Percentiles rank a stretch among this genome's conserved stretches.
Evolutionary conservation across 2,113 vertebrate species (phyloP).

Genomic region (Salvelinus alpinus): DNA sequence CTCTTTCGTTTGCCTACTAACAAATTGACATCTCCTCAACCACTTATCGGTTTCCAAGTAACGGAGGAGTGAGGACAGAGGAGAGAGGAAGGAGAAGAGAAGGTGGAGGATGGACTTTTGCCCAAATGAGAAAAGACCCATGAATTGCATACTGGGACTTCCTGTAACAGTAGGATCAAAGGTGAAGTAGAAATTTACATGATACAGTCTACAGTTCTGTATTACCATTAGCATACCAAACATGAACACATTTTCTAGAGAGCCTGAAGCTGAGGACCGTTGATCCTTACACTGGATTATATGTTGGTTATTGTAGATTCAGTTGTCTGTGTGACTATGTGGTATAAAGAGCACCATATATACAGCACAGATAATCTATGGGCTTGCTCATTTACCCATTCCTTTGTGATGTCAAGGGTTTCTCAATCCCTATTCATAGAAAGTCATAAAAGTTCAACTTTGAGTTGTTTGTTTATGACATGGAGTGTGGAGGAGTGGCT

Average conservation of each 20-base stretch:
- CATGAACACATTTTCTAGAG: background rate
- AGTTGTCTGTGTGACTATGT: background rate
- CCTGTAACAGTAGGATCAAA: background rate
- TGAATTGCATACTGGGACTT: background rate
- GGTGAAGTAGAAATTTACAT: background rate
- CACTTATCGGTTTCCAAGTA: too few species aligned
- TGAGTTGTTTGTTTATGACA: constrained; percentile 38
- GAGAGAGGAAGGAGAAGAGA: too few species aligned
- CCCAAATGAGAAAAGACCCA: too few species aligned
- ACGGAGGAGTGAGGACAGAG: too few species aligned
- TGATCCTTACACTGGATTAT: too few species aligned
- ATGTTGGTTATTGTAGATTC: too few species aligned
- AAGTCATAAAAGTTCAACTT: constrained; percentile 51
- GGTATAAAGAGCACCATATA: background rate
- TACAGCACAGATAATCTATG: background rate
- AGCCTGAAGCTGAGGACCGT: too few species aligned
- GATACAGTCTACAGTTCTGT: background rate
- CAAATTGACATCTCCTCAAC: too few species aligned
- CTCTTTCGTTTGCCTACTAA: too few species aligned
- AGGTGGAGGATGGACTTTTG: too few species aligned
- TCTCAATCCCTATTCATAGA: background rate
- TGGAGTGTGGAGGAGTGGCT: constrained; percentile 46
- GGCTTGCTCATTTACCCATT: background rate
- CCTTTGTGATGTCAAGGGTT: background rate
- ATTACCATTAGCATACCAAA: background rate